Conservation (phyloP, 2,797 vertebrate species). For the Phalloptychus januarius region DNA sequence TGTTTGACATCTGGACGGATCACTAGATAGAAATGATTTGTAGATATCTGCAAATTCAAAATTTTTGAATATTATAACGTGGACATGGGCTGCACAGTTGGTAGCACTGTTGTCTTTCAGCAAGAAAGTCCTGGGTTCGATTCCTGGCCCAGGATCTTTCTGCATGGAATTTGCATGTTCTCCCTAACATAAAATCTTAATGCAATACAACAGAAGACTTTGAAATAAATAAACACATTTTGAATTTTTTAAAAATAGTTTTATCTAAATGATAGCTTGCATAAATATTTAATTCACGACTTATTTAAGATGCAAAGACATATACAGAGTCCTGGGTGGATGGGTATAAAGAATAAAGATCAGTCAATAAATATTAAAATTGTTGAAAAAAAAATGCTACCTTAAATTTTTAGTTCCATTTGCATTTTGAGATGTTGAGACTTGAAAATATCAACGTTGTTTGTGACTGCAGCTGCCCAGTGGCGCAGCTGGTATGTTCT, state of each 20-base stretch:
- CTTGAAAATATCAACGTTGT: not conserved
- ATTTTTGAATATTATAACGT: not conserved
- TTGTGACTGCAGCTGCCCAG: no score
- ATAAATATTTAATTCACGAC: not conserved
- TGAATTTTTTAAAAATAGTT: not conserved
- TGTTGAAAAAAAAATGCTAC: not conserved
- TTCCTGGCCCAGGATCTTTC: no score
- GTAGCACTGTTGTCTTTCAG: no score
- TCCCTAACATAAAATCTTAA: not conserved
- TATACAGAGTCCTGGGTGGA: not conserved
- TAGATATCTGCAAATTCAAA: not conserved
- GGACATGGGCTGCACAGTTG: no score
- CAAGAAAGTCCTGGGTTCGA: no score
- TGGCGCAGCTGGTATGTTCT: no score
- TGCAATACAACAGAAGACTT: not conserved
- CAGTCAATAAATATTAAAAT: not conserved
- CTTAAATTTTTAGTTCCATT: not conserved
- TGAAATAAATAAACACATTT: not conserved
- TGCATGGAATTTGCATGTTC: no score
- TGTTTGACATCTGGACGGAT: not conserved
- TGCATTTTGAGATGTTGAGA: not conserved
- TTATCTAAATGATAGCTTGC: not conserved
- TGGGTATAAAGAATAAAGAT: not conserved
- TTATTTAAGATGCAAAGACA: not conserved
- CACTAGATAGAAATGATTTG: not conserved